These are phyloP conservation scores for Blennius ocellaris DNA, from an alignment of 2,113 vertebrate species.

Conservation along the genomic window DNA sequence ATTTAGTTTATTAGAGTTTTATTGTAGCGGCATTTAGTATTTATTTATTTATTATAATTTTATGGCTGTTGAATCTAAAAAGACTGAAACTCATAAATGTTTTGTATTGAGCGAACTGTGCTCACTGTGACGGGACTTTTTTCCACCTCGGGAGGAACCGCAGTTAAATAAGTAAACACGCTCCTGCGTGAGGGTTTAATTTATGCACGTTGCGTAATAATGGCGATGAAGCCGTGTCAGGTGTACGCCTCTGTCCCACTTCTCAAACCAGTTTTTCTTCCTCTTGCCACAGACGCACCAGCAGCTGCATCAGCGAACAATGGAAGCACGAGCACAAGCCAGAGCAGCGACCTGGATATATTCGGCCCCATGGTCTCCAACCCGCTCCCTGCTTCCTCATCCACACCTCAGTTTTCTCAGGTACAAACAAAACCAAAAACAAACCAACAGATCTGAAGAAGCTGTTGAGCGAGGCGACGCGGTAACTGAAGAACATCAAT, in stretches of 20 bases:
- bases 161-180: slow-evolving; percentile 23
- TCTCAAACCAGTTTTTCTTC: slow-evolving; percentile 61
- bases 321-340: slow-evolving; percentile 80
- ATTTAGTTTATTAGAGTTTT: too few species aligned
- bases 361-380: slow-evolving; percentile 99
- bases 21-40: not conserved
- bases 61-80: slow-evolving; percentile 31
- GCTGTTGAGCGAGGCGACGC: slow-evolving; percentile 1
- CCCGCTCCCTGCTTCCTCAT: slow-evolving; percentile 89
- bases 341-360: slow-evolving; percentile 95
- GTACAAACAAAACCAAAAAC: slow-evolving; percentile 45
- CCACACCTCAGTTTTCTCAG: slow-evolving; percentile 79
- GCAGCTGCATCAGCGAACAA: slow-evolving; percentile 85
- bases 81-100: slow-evolving; percentile 21
- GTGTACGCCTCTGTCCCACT: not conserved
- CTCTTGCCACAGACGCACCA: slow-evolving; percentile 88
- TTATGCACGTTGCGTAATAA: not conserved
- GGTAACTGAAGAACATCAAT: not conserved
- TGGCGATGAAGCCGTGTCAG: too few species aligned
- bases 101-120: slow-evolving; percentile 19
- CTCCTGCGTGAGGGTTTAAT: slow-evolving; percentile 10
- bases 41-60: slow-evolving; percentile 37
- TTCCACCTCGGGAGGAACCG: slow-evolving; percentile 10
- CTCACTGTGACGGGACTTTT: not conserved
- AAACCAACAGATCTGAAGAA: not conserved